These are phyloP conservation scores for Triplophysa rosa DNA, from an alignment of 2,113 vertebrate genomes.

Conservation along the genomic window DNA sequence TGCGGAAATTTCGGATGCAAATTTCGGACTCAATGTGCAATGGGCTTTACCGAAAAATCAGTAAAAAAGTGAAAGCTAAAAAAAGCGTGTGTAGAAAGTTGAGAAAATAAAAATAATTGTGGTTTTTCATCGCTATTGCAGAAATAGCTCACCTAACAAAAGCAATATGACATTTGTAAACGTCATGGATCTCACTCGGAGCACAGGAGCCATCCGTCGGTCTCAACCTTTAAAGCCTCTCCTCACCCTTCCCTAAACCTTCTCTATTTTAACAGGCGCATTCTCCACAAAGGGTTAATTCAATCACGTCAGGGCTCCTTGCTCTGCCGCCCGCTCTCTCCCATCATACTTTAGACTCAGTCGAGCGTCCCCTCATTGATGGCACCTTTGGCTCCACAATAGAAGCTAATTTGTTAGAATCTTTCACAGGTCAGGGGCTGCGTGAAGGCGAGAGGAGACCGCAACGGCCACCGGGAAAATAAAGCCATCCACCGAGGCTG, in stretches of 20 bases:
- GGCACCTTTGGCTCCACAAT: constrained; percentile 99
- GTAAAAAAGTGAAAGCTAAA: too few relatives aligned
- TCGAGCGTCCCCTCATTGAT: constrained; percentile 96
- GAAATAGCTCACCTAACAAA: not conserved
- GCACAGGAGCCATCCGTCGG: constrained; percentile 31
- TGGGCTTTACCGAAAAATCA: too few relatives aligned
- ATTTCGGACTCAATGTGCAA: too few relatives aligned
- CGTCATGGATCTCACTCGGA: constrained; percentile 57
- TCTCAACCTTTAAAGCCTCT: constrained; percentile 60
- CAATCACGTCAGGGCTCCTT: constrained; percentile 91
- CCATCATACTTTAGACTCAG: constrained; percentile 97
- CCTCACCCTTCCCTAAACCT: constrained; percentile 20
- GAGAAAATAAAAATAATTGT: not conserved
- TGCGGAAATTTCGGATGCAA: too few relatives aligned
- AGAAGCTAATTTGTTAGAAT: constrained; percentile 99
- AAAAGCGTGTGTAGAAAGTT: too few relatives aligned
- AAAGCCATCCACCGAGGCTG: constrained; percentile 86
- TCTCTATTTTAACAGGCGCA: constrained; percentile 66
- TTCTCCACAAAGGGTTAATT: constrained; percentile 91
- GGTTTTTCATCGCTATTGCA: not conserved
- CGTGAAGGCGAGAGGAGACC: constrained; percentile 85
- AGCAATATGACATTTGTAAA: constrained; percentile 19
- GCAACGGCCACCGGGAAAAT: constrained; percentile 84
- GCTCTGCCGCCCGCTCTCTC: constrained; percentile 85
- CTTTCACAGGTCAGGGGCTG: constrained; percentile 99